These are phyloP conservation scores for Mastigias papua DNA, from an alignment of 30 jellyfish, hydroid and myxozoan genomes.

Conservation along the genomic window DNA sequence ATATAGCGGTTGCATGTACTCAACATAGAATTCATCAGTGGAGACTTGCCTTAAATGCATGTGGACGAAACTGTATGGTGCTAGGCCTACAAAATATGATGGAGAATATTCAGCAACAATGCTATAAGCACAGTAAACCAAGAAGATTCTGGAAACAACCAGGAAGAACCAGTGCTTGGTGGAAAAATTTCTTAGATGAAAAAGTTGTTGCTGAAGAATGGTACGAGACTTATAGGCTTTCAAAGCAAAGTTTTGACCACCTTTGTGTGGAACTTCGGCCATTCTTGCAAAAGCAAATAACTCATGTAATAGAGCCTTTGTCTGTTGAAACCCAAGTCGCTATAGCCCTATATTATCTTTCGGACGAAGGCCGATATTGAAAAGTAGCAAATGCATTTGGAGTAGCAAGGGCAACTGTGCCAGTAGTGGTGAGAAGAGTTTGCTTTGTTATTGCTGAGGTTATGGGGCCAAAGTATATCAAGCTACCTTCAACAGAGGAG, in stretches of 20 bases:
- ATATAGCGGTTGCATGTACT: slow-evolving; percentile 15
- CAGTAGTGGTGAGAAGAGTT: slow-evolving; percentile 27
- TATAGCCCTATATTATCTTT: slow-evolving; percentile 39
- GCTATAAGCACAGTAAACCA: slow-evolving; percentile 4
- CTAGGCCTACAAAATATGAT: slow-evolving; percentile 23
- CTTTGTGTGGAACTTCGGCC: slow-evolving; percentile 16
- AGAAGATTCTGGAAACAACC: slow-evolving; percentile 40
- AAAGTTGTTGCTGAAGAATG: slow-evolving; percentile 54
- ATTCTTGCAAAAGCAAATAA: slow-evolving; percentile 32
- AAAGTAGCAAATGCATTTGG: slow-evolving; percentile 42
- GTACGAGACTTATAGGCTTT: slow-evolving; percentile 47
- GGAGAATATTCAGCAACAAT: not conserved
- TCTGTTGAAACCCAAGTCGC: slow-evolving; percentile 60
- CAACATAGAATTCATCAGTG: slow-evolving; percentile 39
- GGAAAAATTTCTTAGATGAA: slow-evolving; percentile 15
- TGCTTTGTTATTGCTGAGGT: slow-evolving; percentile 15
- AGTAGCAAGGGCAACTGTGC: slow-evolving; percentile 31
- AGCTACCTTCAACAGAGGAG: not conserved
- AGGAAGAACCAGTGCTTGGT: slow-evolving; percentile 49
- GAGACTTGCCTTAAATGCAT: slow-evolving; percentile 23
- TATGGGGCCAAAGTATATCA: slow-evolving; percentile 13
- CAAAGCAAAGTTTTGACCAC: slow-evolving; percentile 9
- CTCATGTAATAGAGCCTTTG: slow-evolving; percentile 11
- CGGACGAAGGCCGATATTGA: slow-evolving; percentile 43
- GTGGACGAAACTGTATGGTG: slow-evolving; percentile 1